A percentile compares a stretch with the other conserved stretches of the same genome.
Conservation (phyloP, 2,888 invertebrate genomes). For the Xestia ashworthii region DNA sequence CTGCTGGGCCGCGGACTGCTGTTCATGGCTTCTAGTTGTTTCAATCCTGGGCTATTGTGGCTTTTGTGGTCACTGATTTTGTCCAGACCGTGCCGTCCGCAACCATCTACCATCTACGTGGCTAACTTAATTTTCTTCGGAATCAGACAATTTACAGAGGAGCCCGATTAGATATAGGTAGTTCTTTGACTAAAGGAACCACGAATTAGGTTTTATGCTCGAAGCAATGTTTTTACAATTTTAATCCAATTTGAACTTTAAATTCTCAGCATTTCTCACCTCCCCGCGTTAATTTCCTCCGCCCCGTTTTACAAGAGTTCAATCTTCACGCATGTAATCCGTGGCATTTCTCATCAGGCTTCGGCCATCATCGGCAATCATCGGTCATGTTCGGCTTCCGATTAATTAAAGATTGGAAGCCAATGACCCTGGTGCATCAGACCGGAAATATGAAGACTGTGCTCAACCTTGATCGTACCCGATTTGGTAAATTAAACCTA, state of each 20-base stretch:
- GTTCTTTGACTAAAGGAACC: background rate
- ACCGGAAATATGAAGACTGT: conserved; percentile 55
- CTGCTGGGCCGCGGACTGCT: background rate
- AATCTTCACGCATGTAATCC: conserved; percentile 60
- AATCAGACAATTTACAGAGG: background rate
- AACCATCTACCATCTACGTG: background rate
- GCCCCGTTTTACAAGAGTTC: conserved; percentile 30
- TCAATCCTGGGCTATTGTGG: background rate
- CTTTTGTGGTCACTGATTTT: background rate
- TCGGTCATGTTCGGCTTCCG: conserved; percentile 57
- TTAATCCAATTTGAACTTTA: background rate
- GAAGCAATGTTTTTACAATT: background rate
- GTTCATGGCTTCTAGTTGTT: background rate
- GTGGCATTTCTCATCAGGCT: conserved; percentile 58
- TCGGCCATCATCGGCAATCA: conserved; percentile 50
- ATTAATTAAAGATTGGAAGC: conserved; percentile 63
- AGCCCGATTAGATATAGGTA: background rate
- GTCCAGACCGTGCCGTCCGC: background rate
- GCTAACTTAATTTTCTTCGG: background rate
- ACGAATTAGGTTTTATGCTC: background rate
- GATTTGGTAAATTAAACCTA: conserved; percentile 32
- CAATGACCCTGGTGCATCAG: conserved; percentile 60
- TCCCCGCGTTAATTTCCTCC: conserved; percentile 14
- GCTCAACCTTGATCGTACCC: conserved; percentile 33
- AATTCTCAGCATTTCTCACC: background rate